phyloP scores from a whole-genome alignment of 2,888 invertebrate species.

The Acanthacorydalis orientalis region DNA sequence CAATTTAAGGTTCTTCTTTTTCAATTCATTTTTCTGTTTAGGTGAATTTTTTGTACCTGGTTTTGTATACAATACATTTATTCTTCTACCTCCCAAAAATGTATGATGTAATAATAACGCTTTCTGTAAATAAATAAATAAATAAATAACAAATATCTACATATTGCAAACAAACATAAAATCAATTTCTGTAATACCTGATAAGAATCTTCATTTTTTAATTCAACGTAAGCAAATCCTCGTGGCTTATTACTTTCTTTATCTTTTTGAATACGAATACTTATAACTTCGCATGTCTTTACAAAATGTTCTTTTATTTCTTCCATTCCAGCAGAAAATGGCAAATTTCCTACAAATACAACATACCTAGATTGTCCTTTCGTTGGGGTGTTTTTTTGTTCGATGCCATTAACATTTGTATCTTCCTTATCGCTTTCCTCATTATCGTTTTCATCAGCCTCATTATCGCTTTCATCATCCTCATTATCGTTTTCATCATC shows the following conservation, averaged over 20 bases:
- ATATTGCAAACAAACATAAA: background rate
- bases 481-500: background rate
- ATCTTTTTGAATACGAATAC: constrained; percentile 23
- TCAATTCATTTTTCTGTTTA: constrained; percentile 19
- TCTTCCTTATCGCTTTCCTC: background rate
- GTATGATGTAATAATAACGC: constrained; percentile 26
- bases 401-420: background rate
- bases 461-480: background rate
- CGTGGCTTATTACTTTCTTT: constrained; percentile 20
- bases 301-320: constrained; percentile 27
- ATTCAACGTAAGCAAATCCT: constrained; percentile 29
- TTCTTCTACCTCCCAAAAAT: constrained; percentile 22
- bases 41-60: constrained; percentile 21
- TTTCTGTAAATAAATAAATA: constrained; percentile 22
- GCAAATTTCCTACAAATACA: constrained; percentile 29
- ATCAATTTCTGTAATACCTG: constrained; percentile 19
- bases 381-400: constrained; percentile 7
- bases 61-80: constrained; percentile 27
- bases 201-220: constrained; percentile 23
- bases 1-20: constrained; percentile 27
- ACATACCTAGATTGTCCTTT: constrained; percentile 20
- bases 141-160: background rate
- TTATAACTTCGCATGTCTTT: constrained; percentile 22
- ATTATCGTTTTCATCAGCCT: background rate
- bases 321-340: constrained; percentile 21